These are phyloP conservation scores for Schizopygopsis malacanthus DNA, from an alignment of 2,797 vertebrate species.

Conservation along the genomic window DNA sequence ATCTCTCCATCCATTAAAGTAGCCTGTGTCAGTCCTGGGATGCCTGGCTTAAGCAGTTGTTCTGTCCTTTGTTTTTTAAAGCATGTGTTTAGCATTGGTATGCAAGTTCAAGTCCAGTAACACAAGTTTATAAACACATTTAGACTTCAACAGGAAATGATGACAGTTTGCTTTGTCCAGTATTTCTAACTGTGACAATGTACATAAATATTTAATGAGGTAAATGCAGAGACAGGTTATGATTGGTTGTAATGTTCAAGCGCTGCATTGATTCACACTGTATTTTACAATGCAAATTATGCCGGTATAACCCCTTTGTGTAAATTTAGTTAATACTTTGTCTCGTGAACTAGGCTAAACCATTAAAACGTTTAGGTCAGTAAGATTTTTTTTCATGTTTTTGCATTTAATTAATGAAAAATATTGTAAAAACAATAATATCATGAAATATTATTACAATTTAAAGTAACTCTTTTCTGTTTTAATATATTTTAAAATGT, in stretches of 20 bases:
- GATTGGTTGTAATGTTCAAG: neutral
- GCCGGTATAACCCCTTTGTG: neutral
- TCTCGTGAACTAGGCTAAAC: neutral
- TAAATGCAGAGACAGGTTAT: too few species aligned
- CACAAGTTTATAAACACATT: conserved; percentile 1
- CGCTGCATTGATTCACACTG: neutral
- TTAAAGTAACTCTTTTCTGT: neutral
- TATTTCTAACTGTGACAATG: neutral
- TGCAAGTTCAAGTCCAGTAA: conserved; percentile 53
- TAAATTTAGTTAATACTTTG: neutral
- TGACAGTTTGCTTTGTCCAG: conserved; percentile 13
- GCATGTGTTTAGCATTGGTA: neutral
- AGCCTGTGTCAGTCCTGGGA: neutral
- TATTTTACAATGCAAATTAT: neutral
- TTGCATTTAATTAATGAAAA: neutral
- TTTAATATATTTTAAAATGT: neutral
- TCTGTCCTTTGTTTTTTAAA: conserved; percentile 37
- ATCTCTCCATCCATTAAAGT: conserved; percentile 46
- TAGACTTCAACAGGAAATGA: conserved; percentile 26
- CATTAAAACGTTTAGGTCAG: neutral
- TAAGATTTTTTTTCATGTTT: neutral
- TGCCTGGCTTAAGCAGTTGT: conserved; percentile 64
- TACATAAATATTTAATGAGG: too few species aligned
- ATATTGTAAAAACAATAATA: neutral
- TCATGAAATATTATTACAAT: neutral